Percentiles rank a stretch among this genome's conserved stretches.
Conservation (phyloP, 2,888 invertebrate genomes). For the Morinoia aosen region DNA sequence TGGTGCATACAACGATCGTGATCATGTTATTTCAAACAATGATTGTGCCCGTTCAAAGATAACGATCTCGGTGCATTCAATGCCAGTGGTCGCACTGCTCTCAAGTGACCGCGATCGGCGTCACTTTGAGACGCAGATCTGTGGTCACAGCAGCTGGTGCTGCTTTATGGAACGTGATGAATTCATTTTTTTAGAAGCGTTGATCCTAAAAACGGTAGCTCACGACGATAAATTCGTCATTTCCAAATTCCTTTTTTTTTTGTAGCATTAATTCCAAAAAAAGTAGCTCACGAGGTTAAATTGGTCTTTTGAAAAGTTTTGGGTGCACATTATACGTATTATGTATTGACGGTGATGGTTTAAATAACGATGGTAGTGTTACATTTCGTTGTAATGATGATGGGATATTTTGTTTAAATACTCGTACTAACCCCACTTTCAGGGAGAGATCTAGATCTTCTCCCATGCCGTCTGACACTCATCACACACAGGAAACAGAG, state of each 20-base stretch:
- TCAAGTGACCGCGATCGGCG: background rate
- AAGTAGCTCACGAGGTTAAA: too few relatives aligned
- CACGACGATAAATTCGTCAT: background rate
- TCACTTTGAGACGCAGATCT: background rate
- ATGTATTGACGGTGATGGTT: too few relatives aligned
- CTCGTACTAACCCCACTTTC: too few relatives aligned
- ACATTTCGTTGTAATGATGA: too few relatives aligned
- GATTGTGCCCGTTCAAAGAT: background rate
- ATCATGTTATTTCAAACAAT: conserved; percentile 12
- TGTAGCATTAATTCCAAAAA: too few relatives aligned
- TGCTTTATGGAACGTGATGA: background rate
- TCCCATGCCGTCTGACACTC: too few relatives aligned
- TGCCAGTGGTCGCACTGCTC: background rate
- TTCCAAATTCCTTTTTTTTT: background rate
- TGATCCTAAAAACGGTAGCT: background rate
- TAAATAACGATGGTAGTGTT: too few relatives aligned
- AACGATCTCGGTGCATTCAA: background rate
- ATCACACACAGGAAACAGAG: too few relatives aligned
- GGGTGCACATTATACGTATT: too few relatives aligned
- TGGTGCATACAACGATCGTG: conserved; percentile 10
- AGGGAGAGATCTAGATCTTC: too few relatives aligned
- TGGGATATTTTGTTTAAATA: too few relatives aligned
- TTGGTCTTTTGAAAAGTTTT: too few relatives aligned
- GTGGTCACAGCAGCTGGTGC: background rate
- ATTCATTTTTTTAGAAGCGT: background rate